Evolutionary conservation across 2,113 vertebrate genomes (phyloP).

Genomic region (Struthio camelus): DNA sequence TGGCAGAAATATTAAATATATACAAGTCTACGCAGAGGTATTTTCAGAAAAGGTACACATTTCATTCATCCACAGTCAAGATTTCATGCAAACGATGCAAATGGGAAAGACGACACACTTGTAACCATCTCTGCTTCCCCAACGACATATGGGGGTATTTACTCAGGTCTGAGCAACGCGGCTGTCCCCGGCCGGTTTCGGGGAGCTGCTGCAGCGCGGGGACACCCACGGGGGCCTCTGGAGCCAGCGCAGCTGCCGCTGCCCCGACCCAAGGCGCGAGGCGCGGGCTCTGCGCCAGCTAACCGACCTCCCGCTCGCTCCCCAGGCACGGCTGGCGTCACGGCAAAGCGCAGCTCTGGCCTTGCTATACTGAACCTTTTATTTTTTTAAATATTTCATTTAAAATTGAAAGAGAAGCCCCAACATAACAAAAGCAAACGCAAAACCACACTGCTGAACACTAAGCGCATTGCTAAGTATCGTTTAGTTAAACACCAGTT

Average conservation of each 20-base stretch:
- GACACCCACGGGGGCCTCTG: background rate
- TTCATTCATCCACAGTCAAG: background rate
- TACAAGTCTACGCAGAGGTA: background rate
- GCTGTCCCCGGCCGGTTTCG: background rate
- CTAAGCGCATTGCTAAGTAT: background rate
- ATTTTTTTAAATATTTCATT: background rate
- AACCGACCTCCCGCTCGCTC: background rate
- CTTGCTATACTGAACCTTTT: background rate
- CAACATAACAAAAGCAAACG: background rate
- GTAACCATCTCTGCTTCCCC: background rate
- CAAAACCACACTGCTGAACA: background rate
- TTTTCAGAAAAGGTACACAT: background rate
- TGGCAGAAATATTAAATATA: background rate
- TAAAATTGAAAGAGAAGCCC: background rate
- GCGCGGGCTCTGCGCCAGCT: background rate
- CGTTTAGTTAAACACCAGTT: background rate
- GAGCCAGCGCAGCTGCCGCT: slow-evolving; percentile 6
- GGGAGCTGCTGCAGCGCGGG: background rate
- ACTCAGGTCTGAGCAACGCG: background rate
- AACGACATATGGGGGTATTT: background rate
- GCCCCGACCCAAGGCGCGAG: background rate
- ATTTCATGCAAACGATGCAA: background rate
- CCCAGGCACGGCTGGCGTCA: background rate
- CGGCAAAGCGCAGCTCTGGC: background rate
- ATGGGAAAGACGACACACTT: background rate